phyloP scores from a whole-genome alignment of 2,888 invertebrate species.

The Physocephala rufipes region DNA sequence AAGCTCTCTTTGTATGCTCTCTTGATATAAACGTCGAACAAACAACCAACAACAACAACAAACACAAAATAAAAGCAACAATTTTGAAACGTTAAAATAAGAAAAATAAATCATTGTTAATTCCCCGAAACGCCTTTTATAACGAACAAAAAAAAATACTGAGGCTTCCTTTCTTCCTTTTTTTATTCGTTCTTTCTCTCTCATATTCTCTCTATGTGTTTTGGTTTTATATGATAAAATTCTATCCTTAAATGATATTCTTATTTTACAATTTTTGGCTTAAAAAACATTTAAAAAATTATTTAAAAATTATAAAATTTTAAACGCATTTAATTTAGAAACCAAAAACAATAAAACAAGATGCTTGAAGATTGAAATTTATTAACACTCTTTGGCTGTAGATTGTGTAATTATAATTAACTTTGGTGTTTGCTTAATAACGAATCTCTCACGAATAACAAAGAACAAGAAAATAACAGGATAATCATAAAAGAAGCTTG shows the following conservation, averaged over 20 bases:
- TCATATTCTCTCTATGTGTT: background rate
- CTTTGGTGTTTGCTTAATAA: slow-evolving; percentile 38
- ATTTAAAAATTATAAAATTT: slow-evolving; percentile 2
- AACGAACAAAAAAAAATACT: slow-evolving; percentile 14
- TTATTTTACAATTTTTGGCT: slow-evolving; percentile 4
- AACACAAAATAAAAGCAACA: background rate
- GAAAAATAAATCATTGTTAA: too few species aligned
- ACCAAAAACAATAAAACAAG: slow-evolving; percentile 30
- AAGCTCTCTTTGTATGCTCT: background rate
- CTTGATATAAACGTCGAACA: background rate
- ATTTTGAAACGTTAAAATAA: too few species aligned
- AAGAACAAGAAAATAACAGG: too few species aligned
- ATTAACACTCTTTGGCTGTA: slow-evolving; percentile 60
- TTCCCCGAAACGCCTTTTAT: background rate
- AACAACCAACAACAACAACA: background rate
- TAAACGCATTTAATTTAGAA: slow-evolving; percentile 27
- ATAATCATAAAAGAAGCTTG: too few species aligned
- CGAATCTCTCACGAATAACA: too few species aligned
- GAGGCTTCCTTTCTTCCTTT: slow-evolving; percentile 41
- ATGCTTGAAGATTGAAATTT: too few species aligned
- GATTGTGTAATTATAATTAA: slow-evolving; percentile 49
- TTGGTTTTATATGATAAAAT: background rate
- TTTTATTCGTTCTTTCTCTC: slow-evolving; percentile 5
- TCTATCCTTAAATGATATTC: slow-evolving; percentile 14
- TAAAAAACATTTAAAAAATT: background rate